Evolutionary conservation across 2,888 invertebrate genomes (phyloP).

Genomic region (Eremobia ochroleuca): DNA sequence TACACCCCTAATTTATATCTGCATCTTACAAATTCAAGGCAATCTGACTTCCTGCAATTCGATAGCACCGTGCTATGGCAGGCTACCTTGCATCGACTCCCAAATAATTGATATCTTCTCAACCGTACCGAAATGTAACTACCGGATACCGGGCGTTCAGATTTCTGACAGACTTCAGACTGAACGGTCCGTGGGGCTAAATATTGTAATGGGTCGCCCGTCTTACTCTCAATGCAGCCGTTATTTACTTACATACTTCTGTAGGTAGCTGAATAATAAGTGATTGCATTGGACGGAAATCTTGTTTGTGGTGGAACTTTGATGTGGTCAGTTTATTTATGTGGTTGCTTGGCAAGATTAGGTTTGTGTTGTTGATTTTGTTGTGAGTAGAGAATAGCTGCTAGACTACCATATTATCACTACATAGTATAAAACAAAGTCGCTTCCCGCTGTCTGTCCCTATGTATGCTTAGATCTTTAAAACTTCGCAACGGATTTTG

Average conservation of each 20-base stretch:
- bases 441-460: too few relatives aligned
- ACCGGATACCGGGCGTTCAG: slow-evolving; percentile 57
- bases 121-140: slow-evolving; percentile 71
- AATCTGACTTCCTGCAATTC: slow-evolving; percentile 71
- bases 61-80: slow-evolving; percentile 64
- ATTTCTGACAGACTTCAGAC: slow-evolving; percentile 55
- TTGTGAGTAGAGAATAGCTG: not conserved
- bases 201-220: slow-evolving; percentile 50
- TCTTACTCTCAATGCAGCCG: slow-evolving; percentile 33
- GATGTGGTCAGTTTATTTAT: slow-evolving; percentile 37
- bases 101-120: slow-evolving; percentile 81
- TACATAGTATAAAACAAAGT: too few relatives aligned
- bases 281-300: slow-evolving; percentile 28
- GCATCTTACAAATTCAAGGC: slow-evolving; percentile 74
- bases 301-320: slow-evolving; percentile 35
- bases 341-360: slow-evolving; percentile 7
- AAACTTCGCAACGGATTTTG: too few relatives aligned
- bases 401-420: not conserved
- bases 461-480: too few relatives aligned
- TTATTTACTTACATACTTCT: slow-evolving; percentile 48
- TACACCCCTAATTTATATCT: slow-evolving; percentile 50
- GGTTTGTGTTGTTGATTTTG: slow-evolving; percentile 10
- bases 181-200: slow-evolving; percentile 48
- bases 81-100: slow-evolving; percentile 70
- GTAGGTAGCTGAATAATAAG: slow-evolving; percentile 45